Evolutionary conservation across 2,113 vertebrate genomes (phyloP).

Genomic region (Chrysochloris asiatica): DNA sequence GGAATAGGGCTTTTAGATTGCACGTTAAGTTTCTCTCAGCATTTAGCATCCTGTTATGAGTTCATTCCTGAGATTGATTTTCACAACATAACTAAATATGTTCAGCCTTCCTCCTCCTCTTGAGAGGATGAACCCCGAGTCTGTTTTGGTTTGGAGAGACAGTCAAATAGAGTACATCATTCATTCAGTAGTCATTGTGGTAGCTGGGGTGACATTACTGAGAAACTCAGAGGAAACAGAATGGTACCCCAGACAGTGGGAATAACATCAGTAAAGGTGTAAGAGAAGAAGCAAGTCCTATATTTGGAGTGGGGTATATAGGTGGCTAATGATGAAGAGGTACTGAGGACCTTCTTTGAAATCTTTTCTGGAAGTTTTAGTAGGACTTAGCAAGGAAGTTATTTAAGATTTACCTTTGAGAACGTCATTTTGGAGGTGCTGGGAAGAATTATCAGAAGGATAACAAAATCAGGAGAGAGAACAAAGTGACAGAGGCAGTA

Average conservation of each 20-base stretch:
- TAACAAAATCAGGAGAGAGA: constrained; percentile 20
- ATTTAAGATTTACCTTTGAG: constrained; percentile 21
- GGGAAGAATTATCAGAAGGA: background rate
- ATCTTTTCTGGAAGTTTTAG: background rate
- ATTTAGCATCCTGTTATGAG: background rate
- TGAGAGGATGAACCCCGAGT: background rate
- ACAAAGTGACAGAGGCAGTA: background rate
- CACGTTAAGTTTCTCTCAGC: background rate
- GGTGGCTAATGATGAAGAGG: background rate
- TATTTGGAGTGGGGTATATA: background rate
- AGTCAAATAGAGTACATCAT: background rate
- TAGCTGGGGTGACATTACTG: background rate
- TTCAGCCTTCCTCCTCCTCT: background rate
- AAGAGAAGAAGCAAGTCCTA: background rate
- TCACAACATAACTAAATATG: background rate
- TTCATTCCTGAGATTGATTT: constrained; percentile 2
- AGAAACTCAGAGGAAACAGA: background rate
- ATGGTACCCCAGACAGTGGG: background rate
- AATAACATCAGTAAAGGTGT: background rate
- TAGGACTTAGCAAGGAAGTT: background rate
- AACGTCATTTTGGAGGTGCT: background rate
- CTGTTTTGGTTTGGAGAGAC: background rate
- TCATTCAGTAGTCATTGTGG: background rate
- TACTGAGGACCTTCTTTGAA: background rate
- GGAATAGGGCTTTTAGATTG: background rate